These are phyloP conservation scores for Arctocebus calabarensis DNA, from an alignment of 2,797 vertebrate species.

Conservation along the genomic window DNA sequence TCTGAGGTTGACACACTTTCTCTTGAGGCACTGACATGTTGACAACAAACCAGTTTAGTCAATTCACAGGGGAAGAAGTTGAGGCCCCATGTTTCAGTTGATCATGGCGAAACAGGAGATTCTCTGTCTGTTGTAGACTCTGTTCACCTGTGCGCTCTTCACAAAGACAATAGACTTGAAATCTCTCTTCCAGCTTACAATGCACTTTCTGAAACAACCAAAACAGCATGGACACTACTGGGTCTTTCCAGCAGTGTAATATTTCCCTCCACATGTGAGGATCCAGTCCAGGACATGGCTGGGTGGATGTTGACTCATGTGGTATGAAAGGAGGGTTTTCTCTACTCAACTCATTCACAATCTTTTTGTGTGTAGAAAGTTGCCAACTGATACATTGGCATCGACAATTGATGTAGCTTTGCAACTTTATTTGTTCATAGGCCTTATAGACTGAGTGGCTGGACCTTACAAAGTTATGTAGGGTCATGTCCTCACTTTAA, in stretches of 20 bases:
- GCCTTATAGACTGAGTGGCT: not conserved
- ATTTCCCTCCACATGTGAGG: not conserved
- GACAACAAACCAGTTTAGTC: not conserved
- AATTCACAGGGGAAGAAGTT: not conserved
- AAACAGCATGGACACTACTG: rapidly evolving
- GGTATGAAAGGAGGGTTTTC: no score
- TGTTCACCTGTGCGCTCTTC: not conserved
- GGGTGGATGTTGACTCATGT: not conserved
- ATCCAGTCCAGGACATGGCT: no score
- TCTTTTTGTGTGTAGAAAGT: not conserved
- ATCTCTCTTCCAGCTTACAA: not conserved
- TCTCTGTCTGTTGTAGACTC: rapidly evolving
- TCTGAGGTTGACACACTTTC: not conserved
- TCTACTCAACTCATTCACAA: not conserved
- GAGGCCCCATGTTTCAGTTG: not conserved
- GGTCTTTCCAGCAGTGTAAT: not conserved
- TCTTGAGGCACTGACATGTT: not conserved
- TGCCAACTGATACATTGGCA: not conserved
- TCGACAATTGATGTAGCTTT: no score
- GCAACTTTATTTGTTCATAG: not conserved
- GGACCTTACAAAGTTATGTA: not conserved
- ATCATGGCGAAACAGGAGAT: not conserved
- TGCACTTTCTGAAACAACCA: not conserved
- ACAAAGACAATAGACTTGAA: not conserved
- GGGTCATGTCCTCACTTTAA: not conserved